phyloP scores from a whole-genome alignment of 2,888 invertebrate genomes.

The Melinopterus prodromus region DNA sequence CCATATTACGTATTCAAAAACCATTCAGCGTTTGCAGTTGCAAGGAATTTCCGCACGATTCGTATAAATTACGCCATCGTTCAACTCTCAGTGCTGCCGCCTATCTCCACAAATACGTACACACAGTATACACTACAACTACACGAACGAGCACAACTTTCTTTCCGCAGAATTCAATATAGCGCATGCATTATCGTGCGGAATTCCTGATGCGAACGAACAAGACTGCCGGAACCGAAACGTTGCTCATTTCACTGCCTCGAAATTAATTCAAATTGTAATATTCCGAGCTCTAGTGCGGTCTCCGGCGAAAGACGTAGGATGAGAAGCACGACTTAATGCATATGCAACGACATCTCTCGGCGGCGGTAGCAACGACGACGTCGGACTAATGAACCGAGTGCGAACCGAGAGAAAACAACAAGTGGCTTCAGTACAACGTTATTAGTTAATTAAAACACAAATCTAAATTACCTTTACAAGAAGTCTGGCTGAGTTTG shows the following conservation, averaged over 20 bases:
- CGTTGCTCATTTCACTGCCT: background rate
- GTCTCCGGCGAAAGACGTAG: background rate
- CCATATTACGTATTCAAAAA: no score
- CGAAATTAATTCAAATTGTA: conserved; percentile 4
- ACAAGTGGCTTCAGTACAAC: conserved; percentile 38
- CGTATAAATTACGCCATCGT: background rate
- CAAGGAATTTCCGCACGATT: background rate
- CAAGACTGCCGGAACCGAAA: background rate
- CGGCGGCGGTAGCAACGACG: background rate
- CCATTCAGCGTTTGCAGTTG: background rate
- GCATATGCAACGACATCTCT: background rate
- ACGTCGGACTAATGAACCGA: background rate
- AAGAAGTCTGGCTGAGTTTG: conserved; percentile 32
- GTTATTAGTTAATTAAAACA: conserved; percentile 59
- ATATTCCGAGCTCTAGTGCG: background rate
- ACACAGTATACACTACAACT: background rate
- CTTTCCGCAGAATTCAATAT: background rate
- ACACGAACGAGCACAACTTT: background rate
- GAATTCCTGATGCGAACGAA: background rate
- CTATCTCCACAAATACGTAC: background rate
- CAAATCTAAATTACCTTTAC: conserved; percentile 57
- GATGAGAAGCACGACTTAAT: background rate
- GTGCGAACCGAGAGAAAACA: background rate
- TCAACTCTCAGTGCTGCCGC: background rate
- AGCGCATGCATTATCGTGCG: background rate